Percentiles rank a stretch among this genome's conserved stretches.
Conservation (phyloP, 2,797 vertebrate genomes). For the Neosilurus hyrtlii region DNA sequence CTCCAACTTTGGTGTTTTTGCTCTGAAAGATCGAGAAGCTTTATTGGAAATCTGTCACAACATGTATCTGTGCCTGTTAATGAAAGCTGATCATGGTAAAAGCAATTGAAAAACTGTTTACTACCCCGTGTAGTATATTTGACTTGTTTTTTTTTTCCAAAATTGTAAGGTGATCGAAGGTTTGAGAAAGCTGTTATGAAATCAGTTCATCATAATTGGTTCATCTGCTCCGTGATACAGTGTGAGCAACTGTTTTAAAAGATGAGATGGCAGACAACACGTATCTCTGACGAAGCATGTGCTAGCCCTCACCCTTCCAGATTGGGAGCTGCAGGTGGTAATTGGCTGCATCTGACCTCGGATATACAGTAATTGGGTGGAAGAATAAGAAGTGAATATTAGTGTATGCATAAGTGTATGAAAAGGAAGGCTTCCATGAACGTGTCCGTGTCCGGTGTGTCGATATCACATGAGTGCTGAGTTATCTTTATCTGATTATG, state of each 20-base stretch:
- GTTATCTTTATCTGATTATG: not conserved
- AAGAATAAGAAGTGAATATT: not conserved
- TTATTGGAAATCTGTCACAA: not conserved
- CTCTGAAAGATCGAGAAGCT: too few relatives aligned
- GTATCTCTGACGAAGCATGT: conserved; percentile 15
- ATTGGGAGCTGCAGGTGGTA: conserved; percentile 9
- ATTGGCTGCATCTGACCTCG: not conserved
- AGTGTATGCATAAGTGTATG: not conserved
- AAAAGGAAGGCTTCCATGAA: not conserved
- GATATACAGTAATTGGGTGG: not conserved
- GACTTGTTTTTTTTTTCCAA: not conserved
- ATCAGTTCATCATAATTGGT: not conserved
- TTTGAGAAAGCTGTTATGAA: not conserved
- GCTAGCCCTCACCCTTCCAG: conserved; percentile 6
- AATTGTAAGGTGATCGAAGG: not conserved
- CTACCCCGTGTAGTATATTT: not conserved
- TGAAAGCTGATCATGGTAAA: not conserved
- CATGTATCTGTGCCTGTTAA: not conserved
- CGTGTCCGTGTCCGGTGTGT: not conserved
- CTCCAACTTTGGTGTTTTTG: too few relatives aligned
- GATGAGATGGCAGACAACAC: conserved; percentile 3
- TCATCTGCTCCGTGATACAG: not conserved
- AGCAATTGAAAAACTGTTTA: not conserved
- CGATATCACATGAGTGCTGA: not conserved
- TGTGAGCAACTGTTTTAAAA: not conserved